Conservation (phyloP, 2,888 invertebrate species). For the Clepsis dumicolana region DNA sequence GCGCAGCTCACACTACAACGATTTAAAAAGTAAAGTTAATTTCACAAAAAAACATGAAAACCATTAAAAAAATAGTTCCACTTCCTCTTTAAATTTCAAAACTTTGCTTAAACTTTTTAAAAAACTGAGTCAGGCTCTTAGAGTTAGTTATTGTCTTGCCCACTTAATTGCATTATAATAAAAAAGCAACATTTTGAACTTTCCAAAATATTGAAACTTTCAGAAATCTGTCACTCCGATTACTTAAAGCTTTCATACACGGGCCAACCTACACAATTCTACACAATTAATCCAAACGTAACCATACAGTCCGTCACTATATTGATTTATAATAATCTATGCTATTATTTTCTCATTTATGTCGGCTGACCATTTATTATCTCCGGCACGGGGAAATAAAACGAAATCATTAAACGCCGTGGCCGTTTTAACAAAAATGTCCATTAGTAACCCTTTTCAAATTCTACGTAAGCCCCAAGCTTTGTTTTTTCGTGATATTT, state of each 20-base stretch:
- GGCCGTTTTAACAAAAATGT: conserved; percentile 68
- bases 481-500: conserved; percentile 57
- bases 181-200: no score
- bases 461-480: conserved; percentile 61
- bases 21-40: no score
- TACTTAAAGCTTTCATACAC: neutral
- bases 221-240: neutral
- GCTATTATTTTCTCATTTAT: conserved; percentile 52
- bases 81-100: no score
- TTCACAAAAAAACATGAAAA: no score
- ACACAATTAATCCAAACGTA: conserved; percentile 8
- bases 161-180: no score
- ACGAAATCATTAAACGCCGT: conserved; percentile 57
- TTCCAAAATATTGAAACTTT: no score
- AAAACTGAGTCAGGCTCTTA: no score
- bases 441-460: conserved; percentile 72
- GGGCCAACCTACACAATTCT: neutral
- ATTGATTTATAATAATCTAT: conserved; percentile 36
- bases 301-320: conserved; percentile 24
- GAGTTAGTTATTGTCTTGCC: no score
- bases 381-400: conserved; percentile 55
- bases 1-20: no score
- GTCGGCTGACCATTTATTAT: conserved; percentile 54
- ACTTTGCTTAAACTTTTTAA: no score
- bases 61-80: no score